phyloP scores from a whole-genome alignment of 2,113 vertebrate species.

The Phaethon lepturus region DNA sequence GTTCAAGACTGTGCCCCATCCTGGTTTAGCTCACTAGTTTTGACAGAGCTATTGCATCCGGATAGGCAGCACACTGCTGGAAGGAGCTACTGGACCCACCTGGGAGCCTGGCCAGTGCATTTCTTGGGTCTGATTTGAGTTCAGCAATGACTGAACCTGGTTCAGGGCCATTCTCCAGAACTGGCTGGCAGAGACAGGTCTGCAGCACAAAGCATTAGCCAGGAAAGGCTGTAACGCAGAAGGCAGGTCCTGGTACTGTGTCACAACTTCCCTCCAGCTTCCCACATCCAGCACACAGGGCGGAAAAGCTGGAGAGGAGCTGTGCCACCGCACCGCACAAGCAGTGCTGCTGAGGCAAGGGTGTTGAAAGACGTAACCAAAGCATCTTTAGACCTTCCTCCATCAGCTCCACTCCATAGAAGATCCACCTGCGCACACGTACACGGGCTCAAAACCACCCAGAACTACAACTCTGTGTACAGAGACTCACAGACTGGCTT shows the following conservation, averaged over 20 bases:
- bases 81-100: background rate
- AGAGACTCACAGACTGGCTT: background rate
- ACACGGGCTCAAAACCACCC: background rate
- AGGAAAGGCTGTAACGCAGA: background rate
- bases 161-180: background rate
- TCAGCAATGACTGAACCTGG: background rate
- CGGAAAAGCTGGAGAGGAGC: background rate
- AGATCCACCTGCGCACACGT: background rate
- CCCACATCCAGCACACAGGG: background rate
- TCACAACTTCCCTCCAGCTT: background rate
- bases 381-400: background rate
- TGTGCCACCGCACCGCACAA: background rate
- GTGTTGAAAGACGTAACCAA: background rate
- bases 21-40: background rate
- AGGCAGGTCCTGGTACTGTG: background rate
- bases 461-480: background rate
- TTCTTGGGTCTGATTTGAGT: background rate
- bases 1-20: background rate
- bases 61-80: background rate
- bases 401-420: background rate
- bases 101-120: background rate
- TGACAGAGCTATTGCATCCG: background rate
- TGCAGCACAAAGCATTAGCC: background rate
- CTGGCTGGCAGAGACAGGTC: background rate
- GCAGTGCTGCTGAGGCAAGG: background rate